These are phyloP conservation scores for Platyscapa corneri DNA, from an alignment of 1,140 invertebrate genomes.

Conservation along the genomic window DNA sequence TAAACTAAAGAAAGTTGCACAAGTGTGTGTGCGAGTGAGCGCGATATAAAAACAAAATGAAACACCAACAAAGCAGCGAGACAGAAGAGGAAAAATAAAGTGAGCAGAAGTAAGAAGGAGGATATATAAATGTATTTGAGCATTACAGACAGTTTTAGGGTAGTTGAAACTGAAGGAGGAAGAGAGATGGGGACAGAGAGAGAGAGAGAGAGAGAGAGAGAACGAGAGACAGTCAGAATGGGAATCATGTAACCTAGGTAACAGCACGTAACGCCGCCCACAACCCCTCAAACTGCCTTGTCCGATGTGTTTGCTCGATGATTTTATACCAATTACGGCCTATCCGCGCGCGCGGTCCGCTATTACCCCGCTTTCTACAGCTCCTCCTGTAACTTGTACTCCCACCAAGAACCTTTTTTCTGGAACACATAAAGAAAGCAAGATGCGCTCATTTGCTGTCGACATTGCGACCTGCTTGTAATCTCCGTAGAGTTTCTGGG, in stretches of 20 bases:
- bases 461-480: neutral
- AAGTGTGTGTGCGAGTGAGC: constrained; percentile 21
- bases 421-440: neutral
- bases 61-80: neutral
- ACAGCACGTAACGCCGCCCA: constrained; percentile 74
- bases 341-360: constrained; percentile 66
- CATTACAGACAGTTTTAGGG: neutral
- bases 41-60: neutral
- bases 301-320: constrained; percentile 74
- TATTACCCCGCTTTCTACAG: constrained; percentile 54
- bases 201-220: neutral
- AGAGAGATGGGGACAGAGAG: neutral
- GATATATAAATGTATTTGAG: constrained; percentile 2
- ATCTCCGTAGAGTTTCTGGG: neutral
- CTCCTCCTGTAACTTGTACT: constrained; percentile 21
- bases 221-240: constrained; percentile 56
- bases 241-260: constrained; percentile 65
- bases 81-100: neutral
- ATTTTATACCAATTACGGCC: constrained; percentile 75
- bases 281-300: constrained; percentile 70
- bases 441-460: neutral
- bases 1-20: constrained; percentile 5
- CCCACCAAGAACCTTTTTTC: neutral
- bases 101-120: neutral
- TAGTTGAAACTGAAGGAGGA: constrained; percentile 43